phyloP scores from a whole-genome alignment of 2,797 vertebrate genomes.

The Lerista edwardsae region DNA sequence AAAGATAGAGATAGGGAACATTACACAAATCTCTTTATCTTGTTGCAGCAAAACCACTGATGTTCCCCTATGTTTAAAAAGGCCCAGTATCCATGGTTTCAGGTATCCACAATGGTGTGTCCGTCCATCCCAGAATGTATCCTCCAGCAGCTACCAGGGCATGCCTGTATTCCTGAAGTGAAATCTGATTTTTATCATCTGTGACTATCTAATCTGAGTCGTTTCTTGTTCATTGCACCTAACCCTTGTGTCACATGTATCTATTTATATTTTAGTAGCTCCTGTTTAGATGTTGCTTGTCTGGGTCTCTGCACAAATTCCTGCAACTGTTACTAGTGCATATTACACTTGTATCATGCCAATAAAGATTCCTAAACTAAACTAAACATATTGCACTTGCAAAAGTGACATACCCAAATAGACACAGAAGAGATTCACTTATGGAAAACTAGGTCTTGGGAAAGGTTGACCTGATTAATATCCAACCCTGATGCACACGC shows the following conservation, averaged over 20 bases:
- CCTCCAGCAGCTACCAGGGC: no score
- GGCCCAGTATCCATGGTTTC: no score
- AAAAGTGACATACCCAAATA: background rate
- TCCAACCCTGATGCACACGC: background rate
- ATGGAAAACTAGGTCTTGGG: background rate
- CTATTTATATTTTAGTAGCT: background rate
- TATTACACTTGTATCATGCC: background rate
- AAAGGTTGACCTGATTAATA: background rate
- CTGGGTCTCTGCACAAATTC: background rate
- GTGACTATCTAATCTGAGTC: no score
- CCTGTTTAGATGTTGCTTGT: background rate
- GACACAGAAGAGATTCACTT: background rate
- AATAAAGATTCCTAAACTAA: no score
- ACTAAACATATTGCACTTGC: no score
- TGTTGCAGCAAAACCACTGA: no score
- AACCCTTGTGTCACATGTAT: background rate
- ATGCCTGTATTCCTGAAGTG: background rate
- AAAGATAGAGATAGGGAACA: no score
- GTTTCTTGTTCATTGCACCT: background rate
- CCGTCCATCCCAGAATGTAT: no score
- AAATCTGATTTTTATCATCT: background rate
- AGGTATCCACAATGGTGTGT: no score
- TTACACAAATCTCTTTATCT: no score
- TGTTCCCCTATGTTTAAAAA: no score
- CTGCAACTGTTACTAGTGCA: background rate